Conservation (phyloP, 1,140 invertebrate species). For the Caenorhabditis brenneri region DNA sequence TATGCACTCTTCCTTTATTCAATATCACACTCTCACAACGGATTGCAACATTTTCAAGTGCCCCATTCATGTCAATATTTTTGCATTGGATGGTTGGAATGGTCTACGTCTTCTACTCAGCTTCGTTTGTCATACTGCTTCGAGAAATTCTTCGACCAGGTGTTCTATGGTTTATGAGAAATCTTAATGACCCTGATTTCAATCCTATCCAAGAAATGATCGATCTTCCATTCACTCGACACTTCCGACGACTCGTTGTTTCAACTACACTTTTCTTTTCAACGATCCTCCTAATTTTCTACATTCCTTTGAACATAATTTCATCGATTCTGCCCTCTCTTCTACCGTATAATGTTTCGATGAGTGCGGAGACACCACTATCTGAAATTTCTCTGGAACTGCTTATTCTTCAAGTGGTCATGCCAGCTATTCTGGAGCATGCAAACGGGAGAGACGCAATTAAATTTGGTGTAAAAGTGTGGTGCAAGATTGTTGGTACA, state of each 20-base stretch:
- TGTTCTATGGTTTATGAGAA: constrained; percentile 77
- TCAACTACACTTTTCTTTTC: constrained; percentile 91
- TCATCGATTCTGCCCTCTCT: constrained; percentile 77
- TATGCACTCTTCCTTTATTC: constrained; percentile 81
- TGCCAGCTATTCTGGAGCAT: constrained; percentile 93
- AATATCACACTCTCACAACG: constrained; percentile 74
- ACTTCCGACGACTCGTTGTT: constrained; percentile 85
- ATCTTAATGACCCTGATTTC: constrained; percentile 98
- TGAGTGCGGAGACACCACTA: constrained; percentile 79
- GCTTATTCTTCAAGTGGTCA: constrained; percentile 89
- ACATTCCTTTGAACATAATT: constrained; percentile 81
- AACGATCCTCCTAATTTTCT: constrained; percentile 91
- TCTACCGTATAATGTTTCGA: constrained; percentile 87
- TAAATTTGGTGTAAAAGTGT: constrained; percentile 83
- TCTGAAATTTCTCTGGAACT: constrained; percentile 90
- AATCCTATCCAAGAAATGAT: constrained; percentile 92
- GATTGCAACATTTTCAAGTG: constrained; percentile 83
- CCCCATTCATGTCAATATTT: constrained; percentile 94
- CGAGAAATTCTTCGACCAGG: constrained; percentile 89
- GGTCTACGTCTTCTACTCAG: constrained; percentile 97
- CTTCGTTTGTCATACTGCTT: constrained; percentile 90
- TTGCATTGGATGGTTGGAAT: constrained; percentile 77
- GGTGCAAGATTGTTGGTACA: constrained; percentile 77
- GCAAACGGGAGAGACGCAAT: constrained; percentile 91
- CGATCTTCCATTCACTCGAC: constrained; percentile 88